phyloP scores from a whole-genome alignment of 1,140 invertebrate genomes.

The Paraescarpia echinospica region DNA sequence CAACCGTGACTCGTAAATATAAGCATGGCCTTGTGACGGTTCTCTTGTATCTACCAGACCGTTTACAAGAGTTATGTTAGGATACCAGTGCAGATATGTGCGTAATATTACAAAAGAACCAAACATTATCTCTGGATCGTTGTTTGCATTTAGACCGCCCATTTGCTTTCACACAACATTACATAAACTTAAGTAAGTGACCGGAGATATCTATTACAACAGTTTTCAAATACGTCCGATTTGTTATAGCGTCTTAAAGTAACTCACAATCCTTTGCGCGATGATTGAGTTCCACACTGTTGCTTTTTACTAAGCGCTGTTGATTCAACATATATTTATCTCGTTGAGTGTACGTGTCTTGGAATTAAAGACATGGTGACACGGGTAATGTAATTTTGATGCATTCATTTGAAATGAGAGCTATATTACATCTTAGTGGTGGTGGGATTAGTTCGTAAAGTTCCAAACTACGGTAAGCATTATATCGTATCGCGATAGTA shows the following conservation, averaged over 20 bases:
- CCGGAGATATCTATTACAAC: background rate
- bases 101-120: background rate
- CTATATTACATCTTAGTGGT: too few relatives aligned
- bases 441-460: too few relatives aligned
- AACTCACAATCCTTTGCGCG: too few relatives aligned
- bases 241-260: background rate
- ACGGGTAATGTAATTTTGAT: too few relatives aligned
- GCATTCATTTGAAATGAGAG: too few relatives aligned
- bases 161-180: background rate
- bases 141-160: background rate
- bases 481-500: too few relatives aligned
- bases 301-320: too few relatives aligned
- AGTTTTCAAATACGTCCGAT: background rate
- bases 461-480: too few relatives aligned
- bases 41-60: background rate
- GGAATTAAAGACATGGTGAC: too few relatives aligned
- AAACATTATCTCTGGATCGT: background rate
- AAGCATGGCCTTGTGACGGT: background rate
- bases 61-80: background rate
- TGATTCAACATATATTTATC: too few relatives aligned
- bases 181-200: background rate
- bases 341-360: too few relatives aligned
- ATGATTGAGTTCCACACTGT: too few relatives aligned
- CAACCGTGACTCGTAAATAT: background rate
- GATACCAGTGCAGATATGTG: background rate